Evolutionary conservation across 2,888 invertebrate species (phyloP), one percentile per base, ranked within the genome.

Genomic region (Tortricodes alternella): DNA sequence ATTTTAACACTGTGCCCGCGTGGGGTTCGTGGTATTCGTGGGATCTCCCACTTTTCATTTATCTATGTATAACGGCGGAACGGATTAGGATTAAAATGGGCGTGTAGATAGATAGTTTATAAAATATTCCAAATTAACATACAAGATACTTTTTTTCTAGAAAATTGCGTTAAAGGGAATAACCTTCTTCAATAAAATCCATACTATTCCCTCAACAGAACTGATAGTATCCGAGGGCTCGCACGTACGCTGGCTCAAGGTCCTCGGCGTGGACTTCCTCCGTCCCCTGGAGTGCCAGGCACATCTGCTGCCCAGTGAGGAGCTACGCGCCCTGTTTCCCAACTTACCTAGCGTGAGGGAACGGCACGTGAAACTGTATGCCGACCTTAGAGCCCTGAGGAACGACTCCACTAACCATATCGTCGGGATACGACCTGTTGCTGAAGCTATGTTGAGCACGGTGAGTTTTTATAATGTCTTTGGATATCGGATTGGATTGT

Each of bases 231-330:
- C 98, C 9, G 98, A 98, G 81, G 92, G 95, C 62, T 95, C 97
- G 11, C 97, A 98, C 91, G 95, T 97, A 49, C 93, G 97, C 53
- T 96, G 96, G 88, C 92, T 98, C 66, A 96, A 96, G 78, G 96
- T 98, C 2, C 91, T 98, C 44, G 94, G 96, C 66, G 92, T 93
- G 61, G 93, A 98, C 65, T 98, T 98, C 92, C 95, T 95, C 66
- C 93, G 93, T 46, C 96, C 96, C 0, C 92, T 98, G 72, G 88
- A 93, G 67, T 60, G 71, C 0, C 93, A 93, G 51, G 93, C 82
- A 85, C 46, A 93, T 85, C 91, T 96, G 15, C 91, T 97, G 53
- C 93, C 96, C 0, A 80, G 92, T 3, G 96, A 97, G 19, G 94
- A 97, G 73, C 91, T 96, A 37, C 91, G 93, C 24, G 92, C 95